phyloP scores from a whole-genome alignment of 1,140 invertebrate species.

The Drosophila auraria region DNA sequence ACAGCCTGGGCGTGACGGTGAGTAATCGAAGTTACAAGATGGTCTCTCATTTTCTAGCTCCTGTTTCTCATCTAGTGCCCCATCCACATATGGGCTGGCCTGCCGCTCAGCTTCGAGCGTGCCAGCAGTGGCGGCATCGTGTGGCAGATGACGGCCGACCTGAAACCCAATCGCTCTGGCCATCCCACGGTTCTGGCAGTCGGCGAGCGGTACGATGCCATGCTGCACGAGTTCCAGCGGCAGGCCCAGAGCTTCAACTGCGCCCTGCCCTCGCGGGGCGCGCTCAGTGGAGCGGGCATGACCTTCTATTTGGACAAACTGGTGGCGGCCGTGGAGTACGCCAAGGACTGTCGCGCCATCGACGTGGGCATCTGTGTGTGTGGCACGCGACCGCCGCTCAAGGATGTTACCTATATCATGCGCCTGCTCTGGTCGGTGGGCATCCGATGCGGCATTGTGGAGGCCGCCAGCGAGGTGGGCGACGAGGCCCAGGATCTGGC shows the following conservation, averaged over 20 bases:
- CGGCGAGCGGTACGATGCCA: slow-evolving; percentile 86
- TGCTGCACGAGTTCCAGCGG: slow-evolving; percentile 85
- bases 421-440: slow-evolving; percentile 85
- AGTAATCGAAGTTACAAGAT: slow-evolving; percentile 27
- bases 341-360: slow-evolving; percentile 85
- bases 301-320: slow-evolving; percentile 91
- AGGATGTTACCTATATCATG: slow-evolving; percentile 88
- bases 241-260: slow-evolving; percentile 76
- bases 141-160: slow-evolving; percentile 81
- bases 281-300: slow-evolving; percentile 89
- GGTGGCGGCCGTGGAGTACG: slow-evolving; percentile 85
- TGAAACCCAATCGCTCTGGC: slow-evolving; percentile 74
- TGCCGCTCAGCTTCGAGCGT: slow-evolving; percentile 75
- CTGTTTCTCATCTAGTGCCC: slow-evolving; percentile 61
- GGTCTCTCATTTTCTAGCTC: neutral
- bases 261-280: slow-evolving; percentile 75
- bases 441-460: slow-evolving; percentile 85
- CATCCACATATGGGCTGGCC: slow-evolving; percentile 77
- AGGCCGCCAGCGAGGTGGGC: slow-evolving; percentile 64
- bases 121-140: slow-evolving; percentile 74
- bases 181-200: slow-evolving; percentile 82
- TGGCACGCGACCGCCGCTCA: slow-evolving; percentile 86
- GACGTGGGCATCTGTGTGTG: slow-evolving; percentile 90
- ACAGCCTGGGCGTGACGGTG: slow-evolving; percentile 91
- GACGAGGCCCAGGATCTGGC: slow-evolving; percentile 90